Base-by-base conservation (phyloP, 2,888 invertebrate species). In the Torymus auratus region DNA sequence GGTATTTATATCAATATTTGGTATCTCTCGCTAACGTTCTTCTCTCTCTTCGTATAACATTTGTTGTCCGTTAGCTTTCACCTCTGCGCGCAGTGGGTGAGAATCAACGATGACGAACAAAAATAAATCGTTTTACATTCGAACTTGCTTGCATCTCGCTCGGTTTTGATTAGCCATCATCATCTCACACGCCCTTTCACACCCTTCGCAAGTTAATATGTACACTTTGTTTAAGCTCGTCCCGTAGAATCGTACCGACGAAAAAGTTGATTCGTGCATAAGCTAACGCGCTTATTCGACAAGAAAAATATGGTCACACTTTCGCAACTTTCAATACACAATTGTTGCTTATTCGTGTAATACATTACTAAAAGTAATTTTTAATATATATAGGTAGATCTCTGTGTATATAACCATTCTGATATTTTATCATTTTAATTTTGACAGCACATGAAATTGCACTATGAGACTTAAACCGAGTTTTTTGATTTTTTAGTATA, bases 191-290 rank as follows among this genome's bases (percentile, higher is more conserved):
- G 14, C 74, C 13, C 41, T 64, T 14, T 20, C 50, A 28, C 5
- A 28, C 28, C 7, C 20, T 41, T 69, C 17, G 41, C 28, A 20
- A 20, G 15, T 67, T 52, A 55, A 17, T 55, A 71, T 71, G 41
- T 55, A 80, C 60, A 60, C 76, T 67, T 41, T 61, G 67, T 71
- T 76, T 75, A 80, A 75, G 80, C 80, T 76, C 75, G 55, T 67
- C 71, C 80, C 70, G 61, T 55, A 67, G 64, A 80, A 80, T 80
- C 20, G 76, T 67, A 2, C 55, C 23, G 67, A 60, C 50, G 68
- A 79, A 64, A 50, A 41, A 28, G 15, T 58, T 56, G 20, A 53
- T 50, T 56, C 60, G 58, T 41, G 15, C 61, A 58, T 52, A 58
- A 17, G 73, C 56, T 50, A 67, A 53, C 7, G 56, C 28, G n/a